Conservation (phyloP, 1,140 invertebrate species). For the Cotesia chilonis region DNA sequence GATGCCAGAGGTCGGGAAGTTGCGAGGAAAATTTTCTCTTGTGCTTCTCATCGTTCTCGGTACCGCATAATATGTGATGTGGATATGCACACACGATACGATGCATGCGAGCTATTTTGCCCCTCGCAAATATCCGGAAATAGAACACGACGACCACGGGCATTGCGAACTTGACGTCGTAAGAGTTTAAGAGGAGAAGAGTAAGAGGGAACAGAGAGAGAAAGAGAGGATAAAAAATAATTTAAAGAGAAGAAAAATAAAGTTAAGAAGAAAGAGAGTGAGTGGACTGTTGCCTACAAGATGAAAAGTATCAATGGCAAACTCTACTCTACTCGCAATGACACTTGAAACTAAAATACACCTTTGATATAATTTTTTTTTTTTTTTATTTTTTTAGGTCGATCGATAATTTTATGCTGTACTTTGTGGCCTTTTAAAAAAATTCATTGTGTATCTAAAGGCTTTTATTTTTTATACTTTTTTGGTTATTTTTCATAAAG, state of each 20-base stretch:
- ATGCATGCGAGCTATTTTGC: slow-evolving; percentile 2
- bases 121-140: slow-evolving; percentile 35
- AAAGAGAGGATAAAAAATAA: slow-evolving; percentile 15
- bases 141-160: slow-evolving; percentile 31
- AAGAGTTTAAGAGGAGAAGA: background rate
- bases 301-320: slow-evolving; percentile 16
- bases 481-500: no score
- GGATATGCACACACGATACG: slow-evolving; percentile 1
- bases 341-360: no score
- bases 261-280: background rate
- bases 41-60: slow-evolving; percentile 4
- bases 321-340: no score
- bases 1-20: background rate
- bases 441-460: no score
- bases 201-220: slow-evolving; percentile 5
- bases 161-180: slow-evolving; percentile 35
- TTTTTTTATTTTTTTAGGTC: no score
- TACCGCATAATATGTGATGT: no score
- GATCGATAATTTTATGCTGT: no score
- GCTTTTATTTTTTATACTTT: no score
- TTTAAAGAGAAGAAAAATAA: background rate
- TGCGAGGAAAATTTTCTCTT: slow-evolving; percentile 11
- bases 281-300: background rate
- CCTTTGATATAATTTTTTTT: no score
- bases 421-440: no score